phyloP scores from a whole-genome alignment of 2,888 invertebrate species.

The Cephonodes hylas region DNA sequence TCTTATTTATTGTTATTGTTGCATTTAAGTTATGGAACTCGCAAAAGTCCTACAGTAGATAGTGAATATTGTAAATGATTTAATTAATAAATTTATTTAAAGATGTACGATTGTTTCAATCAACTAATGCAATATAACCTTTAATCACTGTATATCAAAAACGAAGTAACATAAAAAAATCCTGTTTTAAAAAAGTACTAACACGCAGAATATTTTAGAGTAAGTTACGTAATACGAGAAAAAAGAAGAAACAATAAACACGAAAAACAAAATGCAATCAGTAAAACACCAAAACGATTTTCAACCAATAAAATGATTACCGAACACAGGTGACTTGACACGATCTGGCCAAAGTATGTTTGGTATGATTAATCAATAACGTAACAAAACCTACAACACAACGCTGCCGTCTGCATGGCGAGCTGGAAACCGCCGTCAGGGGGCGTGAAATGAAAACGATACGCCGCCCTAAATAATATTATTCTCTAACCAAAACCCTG shows the following conservation, averaged over 20 bases:
- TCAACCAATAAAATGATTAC: background rate
- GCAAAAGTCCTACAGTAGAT: slow-evolving; percentile 53
- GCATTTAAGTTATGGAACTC: slow-evolving; percentile 23
- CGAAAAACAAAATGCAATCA: background rate
- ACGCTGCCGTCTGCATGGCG: background rate
- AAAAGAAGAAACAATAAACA: background rate
- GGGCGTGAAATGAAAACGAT: slow-evolving; percentile 59
- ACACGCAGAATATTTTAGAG: too few relatives aligned
- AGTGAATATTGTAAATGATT: slow-evolving; percentile 48
- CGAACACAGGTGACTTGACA: background rate
- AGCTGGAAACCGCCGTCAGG: slow-evolving; percentile 37
- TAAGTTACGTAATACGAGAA: background rate
- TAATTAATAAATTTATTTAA: slow-evolving; percentile 23
- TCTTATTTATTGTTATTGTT: slow-evolving; percentile 24
- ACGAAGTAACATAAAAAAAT: too few relatives aligned
- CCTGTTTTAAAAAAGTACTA: too few relatives aligned
- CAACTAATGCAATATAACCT: background rate
- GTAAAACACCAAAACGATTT: background rate
- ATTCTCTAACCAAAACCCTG: slow-evolving; percentile 56
- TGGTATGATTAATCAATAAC: slow-evolving; percentile 12
- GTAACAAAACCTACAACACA: slow-evolving; percentile 5
- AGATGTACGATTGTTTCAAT: slow-evolving; percentile 9
- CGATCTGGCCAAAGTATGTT: background rate
- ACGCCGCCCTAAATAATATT: slow-evolving; percentile 43
- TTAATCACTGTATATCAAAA: background rate